Evolutionary conservation across 2,797 vertebrate species (phyloP), one percentile per base, ranked within the genome.

Genomic region (Adelosebastes latens): DNA sequence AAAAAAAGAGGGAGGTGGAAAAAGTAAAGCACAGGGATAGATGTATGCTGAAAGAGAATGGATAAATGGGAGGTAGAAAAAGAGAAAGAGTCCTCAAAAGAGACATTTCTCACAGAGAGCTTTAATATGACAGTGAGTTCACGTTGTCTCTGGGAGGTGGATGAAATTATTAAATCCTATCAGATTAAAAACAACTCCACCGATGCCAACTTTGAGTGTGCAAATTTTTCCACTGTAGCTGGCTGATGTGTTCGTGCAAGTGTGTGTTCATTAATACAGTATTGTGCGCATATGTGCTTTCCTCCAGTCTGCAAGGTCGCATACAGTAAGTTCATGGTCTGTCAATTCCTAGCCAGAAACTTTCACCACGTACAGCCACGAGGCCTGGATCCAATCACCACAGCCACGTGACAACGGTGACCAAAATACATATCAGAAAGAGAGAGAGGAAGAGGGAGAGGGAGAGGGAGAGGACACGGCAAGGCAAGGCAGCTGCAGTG

Each of bases 361-460:
- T 61, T 87, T 88, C 90, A 90, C 88, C 81, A 88, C 27, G 72
- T 81, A 72, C 79, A 82, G 82, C 85, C 81, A 71, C 34, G 76
- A 89, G 80, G 84, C 79, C 95, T 95, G 93, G 90, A 93, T 91
- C 88, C 87, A 94, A 95, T 95, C 92, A 93, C 60, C 56, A 46
- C 14, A 49, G 88, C 88, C 89, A 88, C 85, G 81, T 93, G 92
- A 94, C 91, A 83, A 92, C 77, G 85, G 77, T 91, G 90, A 95
- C 90, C 84, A 93, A 90, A 91, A 91, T 92, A 93, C 74, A 79
- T 81, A 87, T 85, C 80, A 78, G 64, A 64, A 52, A 31, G 70
- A 25, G 55, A 55, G 22, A 52, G 49, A 39, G 36, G 1, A 12
- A 39, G 36, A 39, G 1, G 3, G 42, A 46, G 39, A 16, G 0